Evolutionary conservation across 1,140 invertebrate genomes (phyloP).

Genomic region (Drosophila biarmipes): DNA sequence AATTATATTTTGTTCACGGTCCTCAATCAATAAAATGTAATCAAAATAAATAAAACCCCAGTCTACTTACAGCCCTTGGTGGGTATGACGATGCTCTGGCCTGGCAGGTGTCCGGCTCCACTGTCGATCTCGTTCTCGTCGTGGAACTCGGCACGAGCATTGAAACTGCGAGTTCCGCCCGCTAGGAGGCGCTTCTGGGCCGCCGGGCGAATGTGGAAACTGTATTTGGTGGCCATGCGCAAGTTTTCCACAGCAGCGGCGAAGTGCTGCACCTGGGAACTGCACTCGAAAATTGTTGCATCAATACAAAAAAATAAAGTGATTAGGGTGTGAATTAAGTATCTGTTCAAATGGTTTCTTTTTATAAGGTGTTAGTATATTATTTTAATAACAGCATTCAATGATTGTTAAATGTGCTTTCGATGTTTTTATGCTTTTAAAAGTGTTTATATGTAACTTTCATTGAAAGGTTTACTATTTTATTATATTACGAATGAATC

Average conservation of each 20-base stretch:
- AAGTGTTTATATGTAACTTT: no score
- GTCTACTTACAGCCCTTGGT: conserved; percentile 91
- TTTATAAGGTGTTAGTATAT: no score
- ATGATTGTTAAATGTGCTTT: no score
- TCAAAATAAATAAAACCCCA: background rate
- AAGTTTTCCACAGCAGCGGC: conserved; percentile 87
- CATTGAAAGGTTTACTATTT: no score
- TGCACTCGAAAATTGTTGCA: conserved; percentile 2
- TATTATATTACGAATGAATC: no score
- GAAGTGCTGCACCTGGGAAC: conserved; percentile 82
- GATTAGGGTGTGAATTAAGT: no score
- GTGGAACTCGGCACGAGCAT: conserved; percentile 65
- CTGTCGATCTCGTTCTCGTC: conserved; percentile 77
- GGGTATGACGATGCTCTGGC: conserved; percentile 88
- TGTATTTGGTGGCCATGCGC: conserved; percentile 91
- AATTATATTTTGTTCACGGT: no score
- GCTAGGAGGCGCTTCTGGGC: conserved; percentile 57
- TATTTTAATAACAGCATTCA: no score
- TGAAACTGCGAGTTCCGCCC: conserved; percentile 61
- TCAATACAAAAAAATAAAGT: background rate
- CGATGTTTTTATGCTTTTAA: no score
- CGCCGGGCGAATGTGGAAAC: conserved; percentile 88
- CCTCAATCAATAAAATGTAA: no score
- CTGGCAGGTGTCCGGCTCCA: conserved; percentile 65
- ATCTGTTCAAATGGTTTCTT: background rate